These are phyloP conservation scores for Eolophus roseicapilla DNA, from an alignment of 2,113 vertebrate species.

Conservation along the genomic window DNA sequence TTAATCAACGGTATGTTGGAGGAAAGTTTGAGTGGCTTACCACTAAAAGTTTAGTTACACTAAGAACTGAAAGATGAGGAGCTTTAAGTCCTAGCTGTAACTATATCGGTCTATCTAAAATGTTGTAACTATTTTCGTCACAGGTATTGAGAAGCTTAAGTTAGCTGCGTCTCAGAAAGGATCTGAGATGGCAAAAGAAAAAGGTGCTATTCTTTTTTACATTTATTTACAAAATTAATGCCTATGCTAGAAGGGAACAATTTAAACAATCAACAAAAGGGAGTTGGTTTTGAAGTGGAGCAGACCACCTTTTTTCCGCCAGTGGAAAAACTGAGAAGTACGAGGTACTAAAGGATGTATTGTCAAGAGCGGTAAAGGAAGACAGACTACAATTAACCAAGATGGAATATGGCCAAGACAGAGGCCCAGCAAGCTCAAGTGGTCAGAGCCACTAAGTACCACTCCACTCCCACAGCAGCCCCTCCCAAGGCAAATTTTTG, in stretches of 20 bases:
- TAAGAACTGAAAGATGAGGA: background rate
- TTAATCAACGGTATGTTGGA: background rate
- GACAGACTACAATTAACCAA: background rate
- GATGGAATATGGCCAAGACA: constrained; percentile 10
- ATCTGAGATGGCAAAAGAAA: background rate
- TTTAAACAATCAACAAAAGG: background rate
- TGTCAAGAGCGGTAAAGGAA: constrained; percentile 5
- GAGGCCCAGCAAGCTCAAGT: background rate
- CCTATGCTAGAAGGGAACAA: background rate
- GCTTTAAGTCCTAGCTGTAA: background rate
- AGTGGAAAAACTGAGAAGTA: constrained; percentile 1
- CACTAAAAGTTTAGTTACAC: background rate
- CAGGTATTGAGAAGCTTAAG: background rate
- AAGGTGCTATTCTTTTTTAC: background rate
- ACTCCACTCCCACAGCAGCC: background rate
- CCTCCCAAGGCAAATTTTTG: background rate
- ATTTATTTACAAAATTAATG: background rate
- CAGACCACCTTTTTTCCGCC: background rate
- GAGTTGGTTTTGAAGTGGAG: background rate
- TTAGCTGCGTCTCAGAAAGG: background rate
- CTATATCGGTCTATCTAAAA: background rate
- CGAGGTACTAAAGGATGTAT: background rate
- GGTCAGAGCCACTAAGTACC: background rate
- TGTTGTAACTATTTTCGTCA: background rate
- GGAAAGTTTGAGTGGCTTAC: background rate